Conservation (phyloP, 2,113 vertebrate species). For the Acrocephalus kingi region DNA sequence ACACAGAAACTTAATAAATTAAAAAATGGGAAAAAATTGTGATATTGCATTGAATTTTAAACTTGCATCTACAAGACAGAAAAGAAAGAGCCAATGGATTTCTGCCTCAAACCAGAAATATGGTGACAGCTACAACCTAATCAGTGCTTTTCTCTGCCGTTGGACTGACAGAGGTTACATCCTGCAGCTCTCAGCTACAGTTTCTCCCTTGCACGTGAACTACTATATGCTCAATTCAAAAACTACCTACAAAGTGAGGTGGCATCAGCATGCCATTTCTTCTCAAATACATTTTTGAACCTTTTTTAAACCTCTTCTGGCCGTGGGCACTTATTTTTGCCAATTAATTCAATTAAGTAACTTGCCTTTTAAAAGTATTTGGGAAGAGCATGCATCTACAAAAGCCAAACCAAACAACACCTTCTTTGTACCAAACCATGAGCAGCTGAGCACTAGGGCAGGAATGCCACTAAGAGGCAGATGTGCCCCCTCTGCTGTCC, state of each 20-base stretch:
- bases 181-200: neutral
- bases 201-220: neutral
- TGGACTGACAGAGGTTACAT: neutral
- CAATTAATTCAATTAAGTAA: neutral
- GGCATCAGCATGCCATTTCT: neutral
- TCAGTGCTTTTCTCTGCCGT: neutral
- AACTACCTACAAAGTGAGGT: neutral
- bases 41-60: neutral
- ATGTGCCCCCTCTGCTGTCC: neutral
- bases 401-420: neutral
- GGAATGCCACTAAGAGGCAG: neutral
- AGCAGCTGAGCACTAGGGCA: neutral
- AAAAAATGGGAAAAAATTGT: neutral
- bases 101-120: neutral
- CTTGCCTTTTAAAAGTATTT: neutral
- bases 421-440: neutral
- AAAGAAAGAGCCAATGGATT: neutral
- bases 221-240: neutral
- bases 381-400: neutral
- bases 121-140: neutral
- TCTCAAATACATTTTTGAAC: neutral
- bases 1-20: neutral
- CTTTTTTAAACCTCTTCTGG: neutral
- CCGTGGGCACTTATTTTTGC: neutral
- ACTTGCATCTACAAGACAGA: neutral